These are phyloP conservation scores for Porphyrio hochstetteri DNA, from an alignment of 2,113 vertebrate species.

Conservation along the genomic window DNA sequence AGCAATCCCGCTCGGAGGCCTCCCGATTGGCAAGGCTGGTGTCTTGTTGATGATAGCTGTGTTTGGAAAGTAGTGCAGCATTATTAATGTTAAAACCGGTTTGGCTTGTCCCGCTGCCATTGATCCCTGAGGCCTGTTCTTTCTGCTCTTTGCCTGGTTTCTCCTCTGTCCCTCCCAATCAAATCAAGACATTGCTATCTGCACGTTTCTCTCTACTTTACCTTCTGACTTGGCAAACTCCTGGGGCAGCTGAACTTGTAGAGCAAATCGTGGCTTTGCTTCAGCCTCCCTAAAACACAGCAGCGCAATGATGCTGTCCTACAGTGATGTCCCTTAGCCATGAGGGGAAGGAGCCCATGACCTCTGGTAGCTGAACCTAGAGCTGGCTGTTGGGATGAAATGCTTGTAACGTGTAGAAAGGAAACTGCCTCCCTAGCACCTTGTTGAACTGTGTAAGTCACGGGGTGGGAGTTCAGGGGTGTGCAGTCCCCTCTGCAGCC, in stretches of 20 bases:
- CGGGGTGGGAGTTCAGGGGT: background rate
- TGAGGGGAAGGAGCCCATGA: background rate
- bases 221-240: background rate
- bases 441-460: fast-evolving
- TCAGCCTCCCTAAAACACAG: background rate
- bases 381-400: background rate
- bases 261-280: background rate
- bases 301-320: background rate
- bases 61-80: constrained; percentile 68
- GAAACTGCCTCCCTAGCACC: background rate
- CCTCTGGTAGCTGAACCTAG: background rate
- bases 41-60: constrained; percentile 67
- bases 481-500: fast-evolving
- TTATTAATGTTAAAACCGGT: constrained; percentile 81
- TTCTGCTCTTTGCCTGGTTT: constrained; percentile 73
- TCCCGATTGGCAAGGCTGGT: constrained; percentile 63
- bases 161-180: constrained; percentile 75
- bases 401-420: fast-evolving
- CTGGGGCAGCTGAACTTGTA: background rate
- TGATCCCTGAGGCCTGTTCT: constrained; percentile 71
- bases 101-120: constrained; percentile 78
- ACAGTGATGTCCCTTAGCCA: background rate
- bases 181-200: constrained; percentile 70
- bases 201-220: constrained; percentile 39
- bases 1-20: constrained; percentile 35